Percentiles rank a stretch among this genome's conserved stretches.
These are phyloP conservation scores for Lepidurus arcticus DNA, from an alignment of 1,140 invertebrate species.

Conservation along the genomic window DNA sequence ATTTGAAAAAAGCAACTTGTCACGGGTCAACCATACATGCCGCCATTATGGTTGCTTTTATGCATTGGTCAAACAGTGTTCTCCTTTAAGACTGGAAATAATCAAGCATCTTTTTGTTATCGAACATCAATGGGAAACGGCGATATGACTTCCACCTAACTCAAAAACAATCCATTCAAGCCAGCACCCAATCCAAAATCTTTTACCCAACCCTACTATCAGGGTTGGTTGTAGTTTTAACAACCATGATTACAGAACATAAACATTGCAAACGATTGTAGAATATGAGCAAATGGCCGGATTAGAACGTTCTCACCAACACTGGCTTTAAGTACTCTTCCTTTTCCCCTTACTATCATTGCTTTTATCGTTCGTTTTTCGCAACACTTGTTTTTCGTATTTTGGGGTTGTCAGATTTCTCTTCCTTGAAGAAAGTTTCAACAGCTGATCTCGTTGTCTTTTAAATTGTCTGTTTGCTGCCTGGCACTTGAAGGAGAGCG, in stretches of 20 bases:
- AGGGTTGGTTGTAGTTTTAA: background rate
- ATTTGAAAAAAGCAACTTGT: background rate
- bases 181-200: background rate
- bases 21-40: background rate
- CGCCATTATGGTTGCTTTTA: background rate
- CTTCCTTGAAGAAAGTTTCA: background rate
- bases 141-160: background rate
- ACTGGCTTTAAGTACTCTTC: constrained; percentile 6
- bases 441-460: background rate
- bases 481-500: background rate
- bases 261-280: background rate
- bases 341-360: background rate
- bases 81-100: background rate
- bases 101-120: background rate
- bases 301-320: background rate
- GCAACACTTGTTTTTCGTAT: background rate
- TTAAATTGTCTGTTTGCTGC: background rate
- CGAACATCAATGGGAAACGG: background rate
- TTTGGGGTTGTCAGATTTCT: background rate
- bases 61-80: background rate
- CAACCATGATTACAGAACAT: background rate
- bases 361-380: background rate
- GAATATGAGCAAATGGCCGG: constrained; percentile 21
- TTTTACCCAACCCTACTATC: background rate
- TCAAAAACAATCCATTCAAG: background rate